Percentiles rank a stretch among this genome's conserved stretches.
Evolutionary conservation across 2,888 invertebrate genomes (phyloP).

Genomic region (Heliconius ethilla): DNA sequence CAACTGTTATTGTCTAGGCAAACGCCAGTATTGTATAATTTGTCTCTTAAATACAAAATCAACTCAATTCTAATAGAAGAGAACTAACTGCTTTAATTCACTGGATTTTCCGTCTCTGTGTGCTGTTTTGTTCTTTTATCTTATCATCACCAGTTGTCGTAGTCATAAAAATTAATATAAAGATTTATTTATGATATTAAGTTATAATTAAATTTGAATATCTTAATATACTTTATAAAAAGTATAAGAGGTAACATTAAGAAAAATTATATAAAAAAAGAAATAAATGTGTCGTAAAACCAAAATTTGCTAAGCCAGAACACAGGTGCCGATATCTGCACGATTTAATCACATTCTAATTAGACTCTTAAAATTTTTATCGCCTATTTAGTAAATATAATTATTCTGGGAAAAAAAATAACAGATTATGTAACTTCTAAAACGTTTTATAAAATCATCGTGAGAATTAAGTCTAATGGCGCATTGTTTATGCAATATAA

Average conservation of each 20-base stretch:
- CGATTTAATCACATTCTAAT: constrained; percentile 29
- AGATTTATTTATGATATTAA: constrained; percentile 8
- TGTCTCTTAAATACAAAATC: background rate
- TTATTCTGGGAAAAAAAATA: constrained; percentile 25
- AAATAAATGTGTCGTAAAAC: background rate
- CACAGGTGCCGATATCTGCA: background rate
- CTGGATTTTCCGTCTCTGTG: background rate
- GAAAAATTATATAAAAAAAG: background rate
- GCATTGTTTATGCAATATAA: constrained; percentile 48
- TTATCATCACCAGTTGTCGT: background rate
- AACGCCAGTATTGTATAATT: background rate
- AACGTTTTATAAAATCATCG: constrained; percentile 43
- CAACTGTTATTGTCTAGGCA: constrained; percentile 6
- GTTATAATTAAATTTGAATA: background rate
- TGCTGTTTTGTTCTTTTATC: background rate
- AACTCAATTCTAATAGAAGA: background rate
- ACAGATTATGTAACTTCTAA: constrained; percentile 26
- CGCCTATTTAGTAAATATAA: constrained; percentile 32
- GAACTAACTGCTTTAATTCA: background rate
- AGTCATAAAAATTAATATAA: background rate
- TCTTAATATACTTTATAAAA: background rate
- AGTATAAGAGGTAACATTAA: background rate
- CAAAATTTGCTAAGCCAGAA: background rate
- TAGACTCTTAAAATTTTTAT: constrained; percentile 25
- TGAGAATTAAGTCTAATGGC: constrained; percentile 44